A percentile compares a stretch with the other conserved stretches of the same genome.
Conservation (phyloP, 2,888 invertebrate species). For the Bruchidius siliquastri region DNA sequence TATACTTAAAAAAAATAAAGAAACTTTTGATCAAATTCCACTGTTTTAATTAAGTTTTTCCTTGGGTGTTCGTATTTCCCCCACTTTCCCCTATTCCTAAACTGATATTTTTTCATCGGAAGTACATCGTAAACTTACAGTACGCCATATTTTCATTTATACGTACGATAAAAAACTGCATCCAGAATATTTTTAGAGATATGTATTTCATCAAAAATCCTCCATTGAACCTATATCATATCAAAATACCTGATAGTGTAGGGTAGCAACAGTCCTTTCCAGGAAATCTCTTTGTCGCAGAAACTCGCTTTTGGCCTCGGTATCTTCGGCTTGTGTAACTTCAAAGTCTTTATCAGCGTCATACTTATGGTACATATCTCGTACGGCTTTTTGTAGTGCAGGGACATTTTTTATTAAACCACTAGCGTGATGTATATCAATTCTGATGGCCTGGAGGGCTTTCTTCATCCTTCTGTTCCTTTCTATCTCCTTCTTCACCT, state of each 20-base stretch:
- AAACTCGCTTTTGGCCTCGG: slow-evolving; percentile 71
- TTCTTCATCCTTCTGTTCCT: slow-evolving; percentile 59
- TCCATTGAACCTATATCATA: neutral
- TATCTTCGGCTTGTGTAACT: slow-evolving; percentile 61
- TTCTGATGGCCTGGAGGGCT: slow-evolving; percentile 69
- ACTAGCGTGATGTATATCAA: slow-evolving; percentile 76
- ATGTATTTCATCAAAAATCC: neutral
- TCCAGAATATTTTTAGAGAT: too few relatives aligned
- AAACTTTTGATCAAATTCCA: too few relatives aligned
- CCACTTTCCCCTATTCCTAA: too few relatives aligned
- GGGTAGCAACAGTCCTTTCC: slow-evolving; percentile 59
- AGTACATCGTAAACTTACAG: too few relatives aligned
- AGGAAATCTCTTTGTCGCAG: slow-evolving; percentile 77
- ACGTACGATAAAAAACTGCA: too few relatives aligned
- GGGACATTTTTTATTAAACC: slow-evolving; percentile 72
- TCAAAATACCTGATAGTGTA: slow-evolving; percentile 44
- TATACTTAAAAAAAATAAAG: too few relatives aligned
- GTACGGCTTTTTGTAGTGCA: slow-evolving; percentile 55
- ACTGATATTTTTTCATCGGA: too few relatives aligned
- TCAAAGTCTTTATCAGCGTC: slow-evolving; percentile 66
- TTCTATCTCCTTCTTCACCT: slow-evolving; percentile 62
- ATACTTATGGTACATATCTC: slow-evolving; percentile 66
- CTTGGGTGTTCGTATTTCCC: too few relatives aligned
- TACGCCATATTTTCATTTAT: too few relatives aligned
- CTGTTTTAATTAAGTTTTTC: too few relatives aligned